Evolutionary conservation across 1,140 invertebrate species (phyloP).

Genomic region (Anagrus nilaparvatae): DNA sequence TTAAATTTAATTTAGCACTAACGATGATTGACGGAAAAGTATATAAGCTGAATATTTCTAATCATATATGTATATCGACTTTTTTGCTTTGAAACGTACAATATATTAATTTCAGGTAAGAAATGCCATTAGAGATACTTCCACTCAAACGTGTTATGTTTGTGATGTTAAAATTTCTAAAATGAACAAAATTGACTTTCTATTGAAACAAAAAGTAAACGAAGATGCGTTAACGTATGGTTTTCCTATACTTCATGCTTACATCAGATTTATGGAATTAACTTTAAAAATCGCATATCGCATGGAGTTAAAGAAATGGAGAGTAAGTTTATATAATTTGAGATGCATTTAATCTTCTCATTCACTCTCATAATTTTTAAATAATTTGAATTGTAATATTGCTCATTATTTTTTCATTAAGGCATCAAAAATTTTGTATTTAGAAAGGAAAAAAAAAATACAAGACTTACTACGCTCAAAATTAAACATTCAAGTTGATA

Average conservation of each 20-base stretch:
- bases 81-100: not conserved
- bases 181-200: slow-evolving; percentile 8
- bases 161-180: slow-evolving; percentile 8
- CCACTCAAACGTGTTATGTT: slow-evolving; percentile 7
- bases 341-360: no score
- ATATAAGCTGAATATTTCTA: not conserved
- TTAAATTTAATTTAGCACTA: slow-evolving; percentile 1
- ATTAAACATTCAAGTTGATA: no score
- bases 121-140: slow-evolving; percentile 5
- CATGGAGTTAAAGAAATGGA: slow-evolving; percentile 6
- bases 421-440: no score
- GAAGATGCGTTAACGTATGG: not conserved
- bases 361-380: no score
- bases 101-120: slow-evolving; percentile 3
- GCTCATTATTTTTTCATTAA: no score
- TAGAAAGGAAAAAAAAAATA: no score
- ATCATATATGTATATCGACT: not conserved
- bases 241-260: slow-evolving; percentile 3
- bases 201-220: not conserved
- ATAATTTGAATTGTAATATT: no score
- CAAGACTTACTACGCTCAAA: no score
- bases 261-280: slow-evolving; percentile 9
- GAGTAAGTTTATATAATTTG: no score
- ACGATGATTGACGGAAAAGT: slow-evolving; percentile 14
- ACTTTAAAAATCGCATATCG: no score